phyloP scores from a whole-genome alignment of 2,113 vertebrate species.

The Shinisaurus crocodilurus region DNA sequence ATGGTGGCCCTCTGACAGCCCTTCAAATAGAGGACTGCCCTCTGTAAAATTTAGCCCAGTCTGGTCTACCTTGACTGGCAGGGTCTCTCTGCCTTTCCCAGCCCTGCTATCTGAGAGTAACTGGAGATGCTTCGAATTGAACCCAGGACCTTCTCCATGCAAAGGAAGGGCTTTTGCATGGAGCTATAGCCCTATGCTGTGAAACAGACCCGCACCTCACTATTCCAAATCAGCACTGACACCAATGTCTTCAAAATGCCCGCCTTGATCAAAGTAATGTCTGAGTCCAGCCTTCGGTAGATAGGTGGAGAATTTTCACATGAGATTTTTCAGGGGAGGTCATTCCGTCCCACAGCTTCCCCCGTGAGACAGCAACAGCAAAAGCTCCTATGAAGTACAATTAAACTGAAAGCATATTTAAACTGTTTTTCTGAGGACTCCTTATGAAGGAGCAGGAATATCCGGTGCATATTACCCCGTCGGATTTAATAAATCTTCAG shows the following conservation, averaged over 20 bases:
- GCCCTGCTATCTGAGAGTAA: no score
- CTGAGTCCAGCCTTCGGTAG: neutral
- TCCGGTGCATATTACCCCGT: slow-evolving; percentile 62
- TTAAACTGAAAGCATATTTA: slow-evolving; percentile 60
- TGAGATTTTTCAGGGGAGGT: neutral
- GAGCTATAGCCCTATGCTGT: neutral
- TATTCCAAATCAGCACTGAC: neutral
- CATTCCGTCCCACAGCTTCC: neutral
- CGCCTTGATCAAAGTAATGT: neutral
- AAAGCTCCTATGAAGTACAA: slow-evolving; percentile 41
- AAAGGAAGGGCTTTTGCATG: neutral
- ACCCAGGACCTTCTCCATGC: neutral
- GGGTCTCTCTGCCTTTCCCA: neutral
- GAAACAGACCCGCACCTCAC: no score
- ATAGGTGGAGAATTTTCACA: no score
- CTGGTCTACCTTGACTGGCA: no score
- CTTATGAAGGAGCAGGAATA: slow-evolving; percentile 41
- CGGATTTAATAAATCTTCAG: slow-evolving; percentile 64
- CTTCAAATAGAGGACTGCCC: no score
- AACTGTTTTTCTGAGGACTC: slow-evolving; percentile 60
- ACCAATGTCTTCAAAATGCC: neutral
- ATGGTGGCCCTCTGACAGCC: no score
- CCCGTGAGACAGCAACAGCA: neutral
- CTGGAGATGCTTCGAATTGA: neutral
- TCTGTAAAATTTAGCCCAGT: no score